Evolutionary conservation across 2,113 vertebrate genomes (phyloP), one percentile per base, ranked within the genome.

Genomic region (Dascyllus trimaculatus): DNA sequence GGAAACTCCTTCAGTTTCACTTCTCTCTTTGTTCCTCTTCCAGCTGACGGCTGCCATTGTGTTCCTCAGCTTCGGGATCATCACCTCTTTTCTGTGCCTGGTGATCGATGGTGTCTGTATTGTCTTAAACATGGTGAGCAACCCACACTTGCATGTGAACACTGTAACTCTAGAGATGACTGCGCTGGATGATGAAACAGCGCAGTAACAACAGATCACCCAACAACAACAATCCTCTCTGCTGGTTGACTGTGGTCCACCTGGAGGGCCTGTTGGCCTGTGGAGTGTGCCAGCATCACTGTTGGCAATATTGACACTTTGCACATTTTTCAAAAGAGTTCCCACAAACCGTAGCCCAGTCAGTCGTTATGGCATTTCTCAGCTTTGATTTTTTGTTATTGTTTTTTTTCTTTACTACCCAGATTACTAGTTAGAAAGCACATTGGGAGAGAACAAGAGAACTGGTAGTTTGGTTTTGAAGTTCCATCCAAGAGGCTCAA

Each of bases 51-150:
- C 94, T 22, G 85, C 93, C 8, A 95, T 94, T 0, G 45, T 91
- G 0, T 94, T 94, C 84, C 91, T 95, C 58, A 94, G 93, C 81
- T 82, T 94, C 0, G 94, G 94, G 43, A 71, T 94, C 54, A 71
- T 92, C 51, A 13, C 88, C 24, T 91, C 92, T 6, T 93, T 93
- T 57, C 29, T 93, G 57, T 95, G 94, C 80, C 65, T 93, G 77
- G 15, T 94, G 71, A 87, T 93, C 22, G 94, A 95, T 43, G 90
- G 92, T 0, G 80, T 88, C 61, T 88, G 86, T 73, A 85, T 92
- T 40, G 85, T 84, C 10, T 75, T 92, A 11, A 92, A 68, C 80
- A 83, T 95, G 89, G 93, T 94, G 81, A 90, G 93, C 86, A 58
- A 46, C 18, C 40, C 4, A 9, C 25, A 9, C 14, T 45, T 14